Conservation (phyloP, 2,113 vertebrate species). For the Toxotes jaculatrix region DNA sequence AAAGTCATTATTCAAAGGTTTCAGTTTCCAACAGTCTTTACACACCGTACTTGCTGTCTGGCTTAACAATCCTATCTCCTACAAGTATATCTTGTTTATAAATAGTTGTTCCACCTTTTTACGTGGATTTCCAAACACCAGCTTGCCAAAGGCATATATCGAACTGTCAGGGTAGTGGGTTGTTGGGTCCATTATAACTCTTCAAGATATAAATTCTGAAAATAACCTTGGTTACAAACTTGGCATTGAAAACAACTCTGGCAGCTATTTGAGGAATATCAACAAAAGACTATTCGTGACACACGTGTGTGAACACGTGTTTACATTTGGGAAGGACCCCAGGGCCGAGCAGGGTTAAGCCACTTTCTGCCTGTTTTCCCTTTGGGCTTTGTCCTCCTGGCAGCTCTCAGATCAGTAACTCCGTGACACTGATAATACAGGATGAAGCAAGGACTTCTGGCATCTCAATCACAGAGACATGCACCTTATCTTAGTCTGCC, state of each 20-base stretch:
- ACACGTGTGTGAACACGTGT: conserved; percentile 45
- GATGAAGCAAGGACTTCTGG: conserved; percentile 13
- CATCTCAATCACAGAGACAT: conserved; percentile 40
- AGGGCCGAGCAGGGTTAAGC: conserved; percentile 34
- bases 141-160: conserved; percentile 21
- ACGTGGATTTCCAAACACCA: conserved; percentile 8
- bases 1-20: not conserved
- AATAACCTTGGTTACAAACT: conserved; percentile 35
- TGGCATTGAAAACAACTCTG: not conserved
- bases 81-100: not conserved
- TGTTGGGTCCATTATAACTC: conserved; percentile 24
- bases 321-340: conserved; percentile 42
- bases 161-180: not conserved
- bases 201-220: conserved; percentile 31
- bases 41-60: not conserved
- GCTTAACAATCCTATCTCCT: not conserved
- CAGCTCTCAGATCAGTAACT: conserved; percentile 39
- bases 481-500: conserved; percentile 19
- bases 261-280: conserved; percentile 24
- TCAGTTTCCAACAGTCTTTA: not conserved
- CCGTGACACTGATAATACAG: conserved; percentile 20
- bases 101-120: conserved; percentile 19
- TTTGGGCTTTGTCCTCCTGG: conserved; percentile 25
- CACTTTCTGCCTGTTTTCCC: conserved; percentile 28
- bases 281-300: not conserved